Base-by-base conservation (phyloP, 2,888 invertebrate genomes). In the Sepioteuthis lessoniana region DNA sequence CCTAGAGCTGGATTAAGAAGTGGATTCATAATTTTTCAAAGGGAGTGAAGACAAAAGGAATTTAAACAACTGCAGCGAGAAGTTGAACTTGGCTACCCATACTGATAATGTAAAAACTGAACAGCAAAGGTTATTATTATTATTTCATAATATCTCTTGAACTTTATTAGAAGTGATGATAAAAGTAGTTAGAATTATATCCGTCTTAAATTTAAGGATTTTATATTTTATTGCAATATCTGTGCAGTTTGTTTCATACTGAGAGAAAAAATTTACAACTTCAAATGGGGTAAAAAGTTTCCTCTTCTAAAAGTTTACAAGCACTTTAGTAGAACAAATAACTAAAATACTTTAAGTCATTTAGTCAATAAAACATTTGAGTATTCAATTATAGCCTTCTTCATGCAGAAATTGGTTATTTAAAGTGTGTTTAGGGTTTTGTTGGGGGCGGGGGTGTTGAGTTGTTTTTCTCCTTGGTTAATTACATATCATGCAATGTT, bases 401-500 rank as follows among this genome's bases (percentile, higher is more conserved):
- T 55, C 55, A 55, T 55, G 55, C 28, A 28, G 21, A 55, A 55
- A 55, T 55, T 55, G 55, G 55, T 55, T 55, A 55, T 55, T 55
- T 55, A 19, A 55, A 55, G 42, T 42, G 7, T 3, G 42, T 42
- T 42, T n/a, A n/a, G n/a, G 42, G 42, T 42, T 42, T 42, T 5
- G 4, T 42, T 42, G 42, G 42, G 42, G 42, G 42, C 7, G 42
- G 76, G 76, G n/a, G n/a, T n/a, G 31, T 76, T 76, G 8, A 31
- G n/a, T 76, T 76, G n/a, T 76, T 31, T 76, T 76, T 76, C 3
- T n/a, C 76, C 10, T 76, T 35, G 76, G 76, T 76, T 76, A 76
- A 76, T 76, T 76, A 76, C n/a, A 76, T 76, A n/a, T 76, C 76
- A 76, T 76, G 76, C 76, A 76, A 35, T 76, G 76, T 76, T 76